These are phyloP conservation scores for Acrobasis suavella DNA, from an alignment of 2,888 invertebrate genomes.

Conservation along the genomic window DNA sequence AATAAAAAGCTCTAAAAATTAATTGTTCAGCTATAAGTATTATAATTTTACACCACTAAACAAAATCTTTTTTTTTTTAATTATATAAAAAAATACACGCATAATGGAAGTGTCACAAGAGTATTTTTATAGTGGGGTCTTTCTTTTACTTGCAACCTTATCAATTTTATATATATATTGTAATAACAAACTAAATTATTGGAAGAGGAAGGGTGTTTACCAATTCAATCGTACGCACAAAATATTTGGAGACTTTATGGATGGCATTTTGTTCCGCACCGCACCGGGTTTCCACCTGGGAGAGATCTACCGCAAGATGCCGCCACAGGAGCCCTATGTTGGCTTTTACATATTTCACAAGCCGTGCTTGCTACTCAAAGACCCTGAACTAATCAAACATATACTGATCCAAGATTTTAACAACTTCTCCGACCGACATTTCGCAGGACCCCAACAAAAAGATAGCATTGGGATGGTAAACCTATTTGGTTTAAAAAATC, in stretches of 20 bases:
- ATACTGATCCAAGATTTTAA: slow-evolving; percentile 37
- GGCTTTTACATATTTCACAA: slow-evolving; percentile 44
- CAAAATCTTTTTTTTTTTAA: too few relatives aligned
- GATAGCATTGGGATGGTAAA: slow-evolving; percentile 43
- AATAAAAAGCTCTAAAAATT: too few relatives aligned
- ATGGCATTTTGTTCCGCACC: slow-evolving; percentile 38
- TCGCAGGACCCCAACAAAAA: slow-evolving; percentile 37
- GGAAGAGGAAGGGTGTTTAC: slow-evolving; percentile 2
- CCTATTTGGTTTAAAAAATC: slow-evolving; percentile 39
- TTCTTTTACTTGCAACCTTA: too few relatives aligned
- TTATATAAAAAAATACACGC: too few relatives aligned
- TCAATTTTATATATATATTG: neutral
- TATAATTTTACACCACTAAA: too few relatives aligned
- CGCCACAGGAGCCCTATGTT: slow-evolving; percentile 31
- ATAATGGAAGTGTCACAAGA: too few relatives aligned
- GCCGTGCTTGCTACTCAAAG: slow-evolving; percentile 39
- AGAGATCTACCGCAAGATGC: slow-evolving; percentile 31
- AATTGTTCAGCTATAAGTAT: too few relatives aligned
- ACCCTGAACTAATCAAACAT: slow-evolving; percentile 40
- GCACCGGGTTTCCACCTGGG: slow-evolving; percentile 40
- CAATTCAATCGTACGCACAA: slow-evolving; percentile 30
- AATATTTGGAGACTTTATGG: slow-evolving; percentile 41
- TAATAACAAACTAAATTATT: neutral
- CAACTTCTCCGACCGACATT: slow-evolving; percentile 38
- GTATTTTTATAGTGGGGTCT: too few relatives aligned